Evolutionary conservation across 2,113 vertebrate species (phyloP).

Genomic region (Phrynosoma platyrhinos): DNA sequence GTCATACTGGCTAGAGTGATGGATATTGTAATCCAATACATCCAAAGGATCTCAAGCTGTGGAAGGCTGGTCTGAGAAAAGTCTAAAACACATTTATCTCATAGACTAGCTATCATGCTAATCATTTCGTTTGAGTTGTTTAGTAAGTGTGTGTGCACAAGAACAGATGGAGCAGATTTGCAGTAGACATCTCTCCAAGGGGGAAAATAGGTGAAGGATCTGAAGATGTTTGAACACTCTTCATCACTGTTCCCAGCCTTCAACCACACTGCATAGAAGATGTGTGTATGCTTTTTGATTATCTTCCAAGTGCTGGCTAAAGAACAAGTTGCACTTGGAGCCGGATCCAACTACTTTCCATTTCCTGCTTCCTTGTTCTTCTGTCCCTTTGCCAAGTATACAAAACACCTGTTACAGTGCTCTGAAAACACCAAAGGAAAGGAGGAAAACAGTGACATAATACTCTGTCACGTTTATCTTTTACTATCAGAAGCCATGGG

Average conservation of each 20-base stretch:
- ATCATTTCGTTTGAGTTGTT: conserved; percentile 28
- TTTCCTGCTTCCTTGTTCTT: conserved; percentile 39
- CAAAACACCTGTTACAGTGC: conserved; percentile 14
- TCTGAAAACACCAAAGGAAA: not conserved
- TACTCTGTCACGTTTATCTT: not conserved
- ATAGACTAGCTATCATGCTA: not conserved
- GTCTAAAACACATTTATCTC: not conserved
- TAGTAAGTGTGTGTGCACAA: conserved; percentile 23
- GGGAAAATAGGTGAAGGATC: conserved; percentile 8
- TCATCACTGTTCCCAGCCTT: conserved; percentile 44
- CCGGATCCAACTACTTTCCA: conserved; percentile 53
- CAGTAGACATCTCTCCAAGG: conserved; percentile 21
- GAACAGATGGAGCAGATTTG: not conserved
- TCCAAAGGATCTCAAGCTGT: not conserved
- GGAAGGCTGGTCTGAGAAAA: not conserved
- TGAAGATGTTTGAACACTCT: not conserved
- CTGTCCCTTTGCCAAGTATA: conserved; percentile 25
- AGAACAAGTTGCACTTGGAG: conserved; percentile 16
- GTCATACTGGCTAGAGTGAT: not conserved
- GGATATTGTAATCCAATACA: not conserved
- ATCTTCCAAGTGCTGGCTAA: conserved; percentile 31
- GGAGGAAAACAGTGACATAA: not conserved
- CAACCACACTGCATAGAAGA: conserved; percentile 13
- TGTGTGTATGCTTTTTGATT: conserved; percentile 62
- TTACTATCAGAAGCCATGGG: conserved; percentile 3